These are phyloP conservation scores for Ovis canadensis DNA, from an alignment of 2,113 vertebrate species.

Conservation along the genomic window DNA sequence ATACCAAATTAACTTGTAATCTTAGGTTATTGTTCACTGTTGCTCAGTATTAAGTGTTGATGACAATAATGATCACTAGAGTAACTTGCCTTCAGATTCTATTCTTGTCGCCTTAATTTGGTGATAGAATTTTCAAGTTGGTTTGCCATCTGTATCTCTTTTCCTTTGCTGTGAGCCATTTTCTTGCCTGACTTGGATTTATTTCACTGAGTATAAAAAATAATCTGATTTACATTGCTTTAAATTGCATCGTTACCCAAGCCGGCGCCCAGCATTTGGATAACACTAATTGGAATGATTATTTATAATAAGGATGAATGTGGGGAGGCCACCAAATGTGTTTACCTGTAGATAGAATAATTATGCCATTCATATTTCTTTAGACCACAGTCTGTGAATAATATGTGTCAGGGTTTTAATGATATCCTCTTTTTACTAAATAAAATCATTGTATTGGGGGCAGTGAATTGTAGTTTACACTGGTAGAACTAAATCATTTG, in stretches of 20 bases:
- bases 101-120: neutral
- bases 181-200: slow-evolving; percentile 39
- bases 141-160: neutral
- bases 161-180: neutral
- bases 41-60: slow-evolving; percentile 20
- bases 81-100: neutral
- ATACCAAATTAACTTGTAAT: slow-evolving; percentile 1
- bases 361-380: slow-evolving; percentile 21
- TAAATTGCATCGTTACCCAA: slow-evolving; percentile 44
- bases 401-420: slow-evolving; percentile 17
- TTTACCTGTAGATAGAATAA: slow-evolving; percentile 32
- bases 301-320: slow-evolving; percentile 50
- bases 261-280: neutral
- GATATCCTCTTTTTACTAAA: slow-evolving; percentile 27
- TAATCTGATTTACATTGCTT: slow-evolving; percentile 43
- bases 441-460: slow-evolving; percentile 19
- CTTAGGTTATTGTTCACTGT: neutral
- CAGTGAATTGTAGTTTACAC: slow-evolving; percentile 14
- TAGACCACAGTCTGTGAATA: slow-evolving; percentile 13
- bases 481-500: slow-evolving; percentile 6
- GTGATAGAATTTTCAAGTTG: neutral
- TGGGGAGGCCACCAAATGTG: neutral
- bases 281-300: slow-evolving; percentile 47
- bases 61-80: neutral
- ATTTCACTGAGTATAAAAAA: slow-evolving; percentile 36